Evolutionary conservation across 2,113 vertebrate species (phyloP), one percentile per base, ranked within the genome.

Genomic region (Tragelaphus buxtoni): DNA sequence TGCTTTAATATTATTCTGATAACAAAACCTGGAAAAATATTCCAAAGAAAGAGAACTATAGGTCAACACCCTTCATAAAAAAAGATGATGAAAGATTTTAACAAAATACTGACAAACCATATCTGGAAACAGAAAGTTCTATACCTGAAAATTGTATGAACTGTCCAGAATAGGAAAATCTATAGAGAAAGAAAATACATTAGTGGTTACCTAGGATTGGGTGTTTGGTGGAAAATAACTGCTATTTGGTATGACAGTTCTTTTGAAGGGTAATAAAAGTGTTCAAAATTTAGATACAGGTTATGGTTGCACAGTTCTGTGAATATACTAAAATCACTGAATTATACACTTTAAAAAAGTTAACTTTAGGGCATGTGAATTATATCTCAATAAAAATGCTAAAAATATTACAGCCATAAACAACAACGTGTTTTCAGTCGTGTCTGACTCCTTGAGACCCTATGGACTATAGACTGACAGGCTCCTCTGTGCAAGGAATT

Each of bases 381-480:
- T 79, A 53, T n/a, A n/a, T 45, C 18, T 80, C 47, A 79, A 3
- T 83, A 35, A 93, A 47, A n/a, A 61, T n/a, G 18, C 35, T 32
- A 86, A 80, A 72, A 53, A 51, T 63, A 9, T 12, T 53, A 86
- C 51, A 88, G 26, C 4, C 76, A 35, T 14, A 49, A 28, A 35
- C 1, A 61, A 14, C 1, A 5, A 39, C 12, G 20, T 11, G 18
- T 69, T 32, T 16, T 32, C 13, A 32, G 13, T 61, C 3, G 0
- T 39, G 65, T 39, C 65, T 69, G 63, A 35, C n/a, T 69, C 18
- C 18, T 1, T 39, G n/a, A 69, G n/a, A 22, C 4, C 18, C n/a
- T 39, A 1, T 39, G 65, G 65, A 69, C 18, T 39, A 9, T 22
- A 69, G 65, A 39, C 18, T 4, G n/a, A 22, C n/a, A 39, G n/a